Evolutionary conservation across 2,888 invertebrate species (phyloP).

Genomic region (Scaptomyza caliginosa): DNA sequence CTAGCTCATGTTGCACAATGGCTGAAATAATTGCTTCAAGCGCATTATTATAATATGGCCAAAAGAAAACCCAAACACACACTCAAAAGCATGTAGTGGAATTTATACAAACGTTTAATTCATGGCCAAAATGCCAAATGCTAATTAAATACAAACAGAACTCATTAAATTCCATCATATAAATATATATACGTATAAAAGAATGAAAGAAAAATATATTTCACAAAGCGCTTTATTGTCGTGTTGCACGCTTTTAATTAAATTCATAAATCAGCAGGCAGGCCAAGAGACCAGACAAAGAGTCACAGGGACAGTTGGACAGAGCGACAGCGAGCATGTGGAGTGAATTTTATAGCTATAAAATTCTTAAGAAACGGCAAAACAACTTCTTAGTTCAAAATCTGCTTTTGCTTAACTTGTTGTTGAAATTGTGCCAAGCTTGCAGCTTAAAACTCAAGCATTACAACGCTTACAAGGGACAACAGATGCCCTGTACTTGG

Average conservation of each 20-base stretch:
- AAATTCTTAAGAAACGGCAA: constrained; percentile 37
- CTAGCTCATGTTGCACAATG: constrained; percentile 63
- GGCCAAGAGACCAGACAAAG: background rate
- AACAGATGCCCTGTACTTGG: background rate
- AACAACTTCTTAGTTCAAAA: constrained; percentile 25
- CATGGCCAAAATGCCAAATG: constrained; percentile 44
- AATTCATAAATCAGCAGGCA: constrained; percentile 73
- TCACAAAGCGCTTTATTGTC: constrained; percentile 54
- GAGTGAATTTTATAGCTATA: constrained; percentile 9
- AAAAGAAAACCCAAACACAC: constrained; percentile 45
- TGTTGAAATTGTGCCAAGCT: constrained; percentile 61
- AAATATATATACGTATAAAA: constrained; percentile 57
- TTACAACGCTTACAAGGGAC: no score
- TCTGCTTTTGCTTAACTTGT: constrained; percentile 42
- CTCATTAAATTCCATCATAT: constrained; percentile 47
- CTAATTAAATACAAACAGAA: constrained; percentile 76
- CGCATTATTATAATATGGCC: constrained; percentile 75
- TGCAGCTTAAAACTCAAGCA: constrained; percentile 20
- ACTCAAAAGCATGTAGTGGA: constrained; percentile 44
- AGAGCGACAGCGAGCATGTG: constrained; percentile 1
- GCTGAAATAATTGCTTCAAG: constrained; percentile 74
- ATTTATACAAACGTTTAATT: constrained; percentile 9
- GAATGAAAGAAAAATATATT: background rate
- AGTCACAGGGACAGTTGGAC: background rate
- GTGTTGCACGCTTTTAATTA: constrained; percentile 73